phyloP scores from a whole-genome alignment of 2,797 vertebrate species.

The Microhierax caerulescens region DNA sequence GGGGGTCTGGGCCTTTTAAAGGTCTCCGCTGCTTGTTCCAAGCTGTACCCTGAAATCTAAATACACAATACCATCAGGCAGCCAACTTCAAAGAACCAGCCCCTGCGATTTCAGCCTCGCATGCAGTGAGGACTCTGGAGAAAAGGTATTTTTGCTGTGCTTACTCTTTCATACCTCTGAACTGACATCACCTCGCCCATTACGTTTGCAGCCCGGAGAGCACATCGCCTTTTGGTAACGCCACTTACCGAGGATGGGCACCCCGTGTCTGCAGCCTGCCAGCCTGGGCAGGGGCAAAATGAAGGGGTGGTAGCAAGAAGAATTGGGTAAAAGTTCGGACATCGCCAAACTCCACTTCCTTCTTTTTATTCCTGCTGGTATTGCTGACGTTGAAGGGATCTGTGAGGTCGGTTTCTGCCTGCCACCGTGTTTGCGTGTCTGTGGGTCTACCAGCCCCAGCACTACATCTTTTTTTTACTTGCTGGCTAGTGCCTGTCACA shows the following conservation, averaged over 20 bases:
- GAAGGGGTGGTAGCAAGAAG: neutral
- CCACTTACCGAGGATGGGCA: neutral
- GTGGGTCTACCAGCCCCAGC: neutral
- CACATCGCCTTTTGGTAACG: neutral
- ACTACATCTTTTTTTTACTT: neutral
- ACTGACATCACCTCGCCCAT: neutral
- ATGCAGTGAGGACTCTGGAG: rapidly evolving
- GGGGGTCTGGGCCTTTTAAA: neutral
- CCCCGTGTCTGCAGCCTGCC: neutral
- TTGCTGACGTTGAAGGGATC: neutral
- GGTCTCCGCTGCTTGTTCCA: neutral
- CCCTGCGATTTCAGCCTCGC: neutral
- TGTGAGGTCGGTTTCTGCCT: neutral
- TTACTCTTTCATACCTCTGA: neutral
- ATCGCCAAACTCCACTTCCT: neutral
- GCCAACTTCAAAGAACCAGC: neutral
- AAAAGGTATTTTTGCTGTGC: neutral
- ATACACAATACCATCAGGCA: neutral
- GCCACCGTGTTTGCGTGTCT: rapidly evolving
- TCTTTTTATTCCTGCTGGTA: neutral
- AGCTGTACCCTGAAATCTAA: neutral
- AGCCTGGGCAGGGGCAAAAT: neutral
- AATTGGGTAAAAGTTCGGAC: neutral
- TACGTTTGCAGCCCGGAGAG: neutral
- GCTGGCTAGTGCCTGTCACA: neutral